A percentile compares a stretch with the other conserved stretches of the same genome.
Evolutionary conservation across 2,113 vertebrate species (phyloP).

Genomic region (Catharus fuscescens): DNA sequence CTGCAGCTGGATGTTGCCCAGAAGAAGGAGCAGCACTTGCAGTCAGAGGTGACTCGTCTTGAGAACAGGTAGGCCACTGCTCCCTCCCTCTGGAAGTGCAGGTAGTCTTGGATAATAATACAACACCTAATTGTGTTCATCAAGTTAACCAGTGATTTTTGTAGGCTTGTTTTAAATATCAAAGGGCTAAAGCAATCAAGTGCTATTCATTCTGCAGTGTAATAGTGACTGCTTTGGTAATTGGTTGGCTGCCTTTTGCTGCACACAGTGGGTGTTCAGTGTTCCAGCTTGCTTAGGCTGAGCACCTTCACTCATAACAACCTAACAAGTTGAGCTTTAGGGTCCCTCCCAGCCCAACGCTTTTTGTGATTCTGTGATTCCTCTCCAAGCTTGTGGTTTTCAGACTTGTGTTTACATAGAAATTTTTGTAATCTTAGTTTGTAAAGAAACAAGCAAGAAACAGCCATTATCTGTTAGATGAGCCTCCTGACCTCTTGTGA

Average conservation of each 20-base stretch:
- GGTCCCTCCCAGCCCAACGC: neutral
- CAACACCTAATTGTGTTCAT: neutral
- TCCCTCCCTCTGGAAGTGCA: neutral
- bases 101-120: neutral
- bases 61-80: slow-evolving; percentile 80
- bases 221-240: neutral
- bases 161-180: slow-evolving; percentile 4
- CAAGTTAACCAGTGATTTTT: neutral
- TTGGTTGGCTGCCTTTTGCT: neutral
- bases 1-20: slow-evolving; percentile 76
- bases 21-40: slow-evolving; percentile 80
- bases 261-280: neutral
- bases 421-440: neutral
- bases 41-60: slow-evolving; percentile 80
- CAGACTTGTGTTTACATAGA: neutral
- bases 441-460: neutral
- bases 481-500: neutral
- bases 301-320: neutral
- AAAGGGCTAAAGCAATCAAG: neutral
- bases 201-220: neutral
- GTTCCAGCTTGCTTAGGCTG: neutral
- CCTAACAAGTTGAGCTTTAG: neutral
- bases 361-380: neutral
- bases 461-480: neutral
- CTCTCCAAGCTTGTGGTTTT: neutral